Evolutionary conservation across 1,140 invertebrate species (phyloP), one percentile per base, ranked within the genome.

Genomic region (Olivierus martensii): DNA sequence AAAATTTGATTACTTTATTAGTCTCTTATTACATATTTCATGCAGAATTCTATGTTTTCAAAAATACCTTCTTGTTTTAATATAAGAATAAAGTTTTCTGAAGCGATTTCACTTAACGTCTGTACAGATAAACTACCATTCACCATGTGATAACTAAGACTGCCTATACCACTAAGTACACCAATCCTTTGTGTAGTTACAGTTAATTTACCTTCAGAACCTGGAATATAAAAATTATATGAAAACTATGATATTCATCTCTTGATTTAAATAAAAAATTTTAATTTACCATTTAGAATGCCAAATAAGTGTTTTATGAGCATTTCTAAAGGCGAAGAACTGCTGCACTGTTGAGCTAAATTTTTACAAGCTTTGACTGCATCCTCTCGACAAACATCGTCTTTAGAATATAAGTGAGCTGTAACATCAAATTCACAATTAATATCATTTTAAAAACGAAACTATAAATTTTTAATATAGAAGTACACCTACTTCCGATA

Each of bases 131-230:
- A 72, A 6, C 72, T 73, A 3, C 75, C 77, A 15, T 72, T 66
- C 12, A 87, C 79, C 10, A 73, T 72, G 63, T 90, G 83, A 50
- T 77, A 76, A 63, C 82, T 86, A 34, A 92, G 72, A 64, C 80
- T 81, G 21, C 87, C 85, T 50, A 87, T 81, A 21, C 82, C 87
- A 71, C 85, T 78, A 17, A 95, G 68, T n/a, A 95, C 80, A 51
- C 83, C 84, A 11, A 91, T 81, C 68, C 92, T 87, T 63, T 94
- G 87, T 51, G 84, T 82, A 7, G 80, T 78, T 14, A 92, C 79
- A 5, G 87, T 91, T 37, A 96, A 73, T 68, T 95, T 97, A 3
- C 90, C 91, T 67, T 92, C 83, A 7, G 85, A 84, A 36, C 91
- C 72, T 72, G 18, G 9, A 55, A 48, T n/a, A n/a, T n/a, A n/a